Evolutionary conservation across 2,797 vertebrate species (phyloP), one percentile per base, ranked within the genome.

Genomic region (Harpagifer antarcticus): DNA sequence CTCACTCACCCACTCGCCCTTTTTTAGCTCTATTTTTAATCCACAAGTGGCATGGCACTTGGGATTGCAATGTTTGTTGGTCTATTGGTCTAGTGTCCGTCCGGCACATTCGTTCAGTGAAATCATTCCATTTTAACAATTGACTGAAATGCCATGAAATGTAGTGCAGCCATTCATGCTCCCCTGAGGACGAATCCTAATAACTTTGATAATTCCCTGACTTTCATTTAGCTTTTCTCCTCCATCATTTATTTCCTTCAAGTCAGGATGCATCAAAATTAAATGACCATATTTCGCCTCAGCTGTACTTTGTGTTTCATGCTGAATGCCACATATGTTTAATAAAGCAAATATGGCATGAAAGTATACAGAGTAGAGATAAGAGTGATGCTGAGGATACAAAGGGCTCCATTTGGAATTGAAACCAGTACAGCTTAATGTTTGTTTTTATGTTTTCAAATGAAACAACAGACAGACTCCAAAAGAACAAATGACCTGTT

Each of bases 81-180:
- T 75, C 54, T 68, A 4, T 66, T 69, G 64, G 81, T 78, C 47
- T 63, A 60, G 20, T 59, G 50, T 78, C 60, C 55, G 27, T 68
- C 58, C 60, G 47, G 23, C 43, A 70, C 42, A 70, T 65, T 83
- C 23, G 54, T 74, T 5, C 14, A 63, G 23, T 64, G 37, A 81
- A 74, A 76, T 76, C 57, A 80, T 68, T 76, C 57, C 16, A 65
- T 76, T 79, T 80, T 47, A 79, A 81, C 73, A 82, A 63, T 9
- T 74, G 60, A 73, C 45, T 79, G 53, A 40, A 73, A 55, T 74
- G 53, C 61, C 56, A 64, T 68, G 65, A 76, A 59, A 80, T 83
- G 55, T 78, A 53, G 23, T 74, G 6, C 43, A 55, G 57, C 27
- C 40, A 7, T 73, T 79, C 37, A 15, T 59, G 37, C 52, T 72